Evolutionary conservation across 1,140 invertebrate genomes (phyloP), one percentile per base, ranked within the genome.

Genomic region (Antheraea pernyi): DNA sequence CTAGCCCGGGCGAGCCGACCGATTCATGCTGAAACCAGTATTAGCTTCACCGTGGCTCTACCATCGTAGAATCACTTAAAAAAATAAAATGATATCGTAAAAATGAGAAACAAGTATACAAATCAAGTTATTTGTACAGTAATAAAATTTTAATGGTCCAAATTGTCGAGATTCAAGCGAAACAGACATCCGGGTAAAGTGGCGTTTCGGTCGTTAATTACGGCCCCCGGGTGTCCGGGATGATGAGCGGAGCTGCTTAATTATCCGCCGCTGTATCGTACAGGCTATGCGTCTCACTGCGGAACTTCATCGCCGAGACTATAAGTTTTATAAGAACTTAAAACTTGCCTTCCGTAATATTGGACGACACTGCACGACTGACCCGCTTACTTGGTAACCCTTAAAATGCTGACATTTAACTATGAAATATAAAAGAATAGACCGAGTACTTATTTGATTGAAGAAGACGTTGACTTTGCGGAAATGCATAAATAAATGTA

Each of bases 261-360:
- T 63, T 63, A 63, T 63, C 61, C 61, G 30, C 61, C 59, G 37
- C 61, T 11, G 30, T n/a, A 37, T 30, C 46, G 46, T 53, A 53
- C 46, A 16, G 46, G 46, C 46, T 30, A 37, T 63, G 13, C 61
- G 19, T 63, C 19, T 63, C 7, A 13, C 22, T 53, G 46, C 46
- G 46, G 46, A 53, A 53, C 46, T 53, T 53, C 16, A 53, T 13
- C 46, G 46, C 46, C 0, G 46, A 53, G 46, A 13, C 46, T 53
- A 53, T 13, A 53, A 53, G 7, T 53, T 53, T 53, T 53, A 53
- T 13, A 53, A 53, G 46, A 53, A 53, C 46, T 53, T 53, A 16
- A 53, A 53, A 53, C 46, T 53, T 53, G 46, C 16, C 46, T 53
- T 53, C 11, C 46, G 46, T 53, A 11, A 53, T 53, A 53, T 53